Conservation (phyloP, 2,797 vertebrate species). For the Mionectes olivaceus region DNA sequence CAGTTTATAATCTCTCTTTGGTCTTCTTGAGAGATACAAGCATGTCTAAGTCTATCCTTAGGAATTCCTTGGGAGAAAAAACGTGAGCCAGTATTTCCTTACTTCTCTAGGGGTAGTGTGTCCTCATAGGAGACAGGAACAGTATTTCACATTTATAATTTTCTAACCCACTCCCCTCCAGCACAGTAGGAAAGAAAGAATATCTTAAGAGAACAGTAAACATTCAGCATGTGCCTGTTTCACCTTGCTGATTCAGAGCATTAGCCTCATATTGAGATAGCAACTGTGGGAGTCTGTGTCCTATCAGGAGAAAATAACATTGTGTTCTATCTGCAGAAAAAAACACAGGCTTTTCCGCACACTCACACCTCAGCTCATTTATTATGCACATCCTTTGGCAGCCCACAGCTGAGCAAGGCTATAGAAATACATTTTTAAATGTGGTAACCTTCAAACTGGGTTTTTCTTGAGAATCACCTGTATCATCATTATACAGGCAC, state of each 20-base stretch:
- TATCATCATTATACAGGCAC: background rate
- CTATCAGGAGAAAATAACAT: background rate
- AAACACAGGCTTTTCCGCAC: background rate
- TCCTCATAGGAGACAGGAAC: background rate
- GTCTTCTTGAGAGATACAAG: background rate
- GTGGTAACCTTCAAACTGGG: background rate
- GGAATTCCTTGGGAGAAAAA: background rate
- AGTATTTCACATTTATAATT: background rate
- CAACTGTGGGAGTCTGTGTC: background rate
- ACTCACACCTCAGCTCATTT: background rate
- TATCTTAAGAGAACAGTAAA: background rate
- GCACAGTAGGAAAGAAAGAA: background rate
- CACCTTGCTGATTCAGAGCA: background rate
- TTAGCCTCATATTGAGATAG: background rate
- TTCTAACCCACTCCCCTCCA: background rate
- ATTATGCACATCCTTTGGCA: background rate
- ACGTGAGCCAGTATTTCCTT: background rate
- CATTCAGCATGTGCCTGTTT: background rate
- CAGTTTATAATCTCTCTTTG: background rate
- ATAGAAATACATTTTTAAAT: background rate
- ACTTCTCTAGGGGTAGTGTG: background rate
- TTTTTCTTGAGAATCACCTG: background rate
- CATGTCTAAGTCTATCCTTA: background rate
- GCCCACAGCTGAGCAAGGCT: background rate
- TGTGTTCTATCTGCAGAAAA: background rate